A percentile compares a stretch with the other conserved stretches of the same genome.
phyloP scores from a whole-genome alignment of 2,888 invertebrate genomes.

The Lasioglossum pauxillum region DNA sequence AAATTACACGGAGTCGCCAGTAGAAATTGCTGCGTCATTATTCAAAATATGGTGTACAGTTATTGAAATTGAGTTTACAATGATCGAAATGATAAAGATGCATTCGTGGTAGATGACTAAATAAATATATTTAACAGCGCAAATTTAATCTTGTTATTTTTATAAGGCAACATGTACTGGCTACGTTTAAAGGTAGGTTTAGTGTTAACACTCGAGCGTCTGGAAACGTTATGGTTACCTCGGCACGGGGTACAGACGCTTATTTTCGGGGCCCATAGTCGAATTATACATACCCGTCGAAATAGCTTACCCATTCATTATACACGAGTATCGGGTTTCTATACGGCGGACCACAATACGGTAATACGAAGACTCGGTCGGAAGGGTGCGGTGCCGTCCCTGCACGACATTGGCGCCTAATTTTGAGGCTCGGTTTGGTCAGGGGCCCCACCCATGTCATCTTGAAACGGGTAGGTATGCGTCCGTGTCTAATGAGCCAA shows the following conservation, averaged over 20 bases:
- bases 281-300: slow-evolving; percentile 56
- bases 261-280: slow-evolving; percentile 42
- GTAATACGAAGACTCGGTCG: slow-evolving; percentile 50
- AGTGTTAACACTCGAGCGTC: neutral
- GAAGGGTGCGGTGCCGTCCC: slow-evolving; percentile 55
- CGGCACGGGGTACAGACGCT: neutral
- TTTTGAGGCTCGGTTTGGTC: slow-evolving; percentile 61
- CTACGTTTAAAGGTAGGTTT: no score
- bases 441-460: slow-evolving; percentile 66
- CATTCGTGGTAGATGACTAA: no score
- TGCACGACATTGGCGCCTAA: slow-evolving; percentile 68
- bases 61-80: no score
- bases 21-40: no score
- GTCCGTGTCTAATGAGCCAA: slow-evolving; percentile 69
- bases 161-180: no score
- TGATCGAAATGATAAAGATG: no score
- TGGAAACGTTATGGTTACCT: neutral
- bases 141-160: no score
- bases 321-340: slow-evolving; percentile 62
- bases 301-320: slow-evolving; percentile 57
- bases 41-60: no score
- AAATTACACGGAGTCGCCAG: no score
- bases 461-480: slow-evolving; percentile 59
- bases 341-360: slow-evolving; percentile 43
- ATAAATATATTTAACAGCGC: no score